Percentiles rank a stretch among this genome's conserved stretches.
Evolutionary conservation across 2,797 vertebrate species (phyloP).

Genomic region (Alectoris magna): DNA sequence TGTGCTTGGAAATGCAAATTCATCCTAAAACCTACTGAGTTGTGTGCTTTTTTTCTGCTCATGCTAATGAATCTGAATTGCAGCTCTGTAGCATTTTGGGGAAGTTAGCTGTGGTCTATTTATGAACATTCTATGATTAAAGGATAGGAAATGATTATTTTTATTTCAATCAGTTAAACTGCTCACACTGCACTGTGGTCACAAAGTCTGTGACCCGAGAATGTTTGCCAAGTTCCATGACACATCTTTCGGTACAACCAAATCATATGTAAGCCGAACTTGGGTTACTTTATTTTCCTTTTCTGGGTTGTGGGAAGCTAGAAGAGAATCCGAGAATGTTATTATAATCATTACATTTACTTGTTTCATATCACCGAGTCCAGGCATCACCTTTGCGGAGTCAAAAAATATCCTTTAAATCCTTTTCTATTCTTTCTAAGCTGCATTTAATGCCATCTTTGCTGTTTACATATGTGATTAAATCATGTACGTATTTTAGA

Average conservation of each 20-base stretch:
- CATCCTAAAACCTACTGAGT: neutral
- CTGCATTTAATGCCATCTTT: neutral
- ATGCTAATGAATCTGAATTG: neutral
- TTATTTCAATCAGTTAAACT: constrained; percentile 5
- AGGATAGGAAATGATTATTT: constrained; percentile 34
- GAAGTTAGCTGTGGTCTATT: neutral
- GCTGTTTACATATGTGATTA: neutral
- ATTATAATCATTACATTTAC: constrained; percentile 16
- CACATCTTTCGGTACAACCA: constrained; percentile 33
- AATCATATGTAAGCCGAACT: constrained; percentile 25
- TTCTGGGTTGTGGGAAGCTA: constrained; percentile 48
- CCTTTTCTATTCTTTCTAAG: neutral
- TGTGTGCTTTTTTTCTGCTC: neutral
- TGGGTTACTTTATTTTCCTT: constrained; percentile 42
- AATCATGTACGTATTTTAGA: neutral
- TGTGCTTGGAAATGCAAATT: neutral
- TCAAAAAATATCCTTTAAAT: neutral
- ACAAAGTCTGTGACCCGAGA: constrained; percentile 31
- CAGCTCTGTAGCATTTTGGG: neutral
- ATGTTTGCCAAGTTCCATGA: constrained; percentile 64
- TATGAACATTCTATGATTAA: constrained; percentile 1
- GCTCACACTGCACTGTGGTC: neutral
- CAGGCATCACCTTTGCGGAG: neutral
- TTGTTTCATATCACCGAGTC: constrained; percentile 7
- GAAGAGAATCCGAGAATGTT: constrained; percentile 4